These are phyloP conservation scores for Mesoclemmys tuberculata DNA, from an alignment of 2,113 vertebrate species.

Conservation along the genomic window DNA sequence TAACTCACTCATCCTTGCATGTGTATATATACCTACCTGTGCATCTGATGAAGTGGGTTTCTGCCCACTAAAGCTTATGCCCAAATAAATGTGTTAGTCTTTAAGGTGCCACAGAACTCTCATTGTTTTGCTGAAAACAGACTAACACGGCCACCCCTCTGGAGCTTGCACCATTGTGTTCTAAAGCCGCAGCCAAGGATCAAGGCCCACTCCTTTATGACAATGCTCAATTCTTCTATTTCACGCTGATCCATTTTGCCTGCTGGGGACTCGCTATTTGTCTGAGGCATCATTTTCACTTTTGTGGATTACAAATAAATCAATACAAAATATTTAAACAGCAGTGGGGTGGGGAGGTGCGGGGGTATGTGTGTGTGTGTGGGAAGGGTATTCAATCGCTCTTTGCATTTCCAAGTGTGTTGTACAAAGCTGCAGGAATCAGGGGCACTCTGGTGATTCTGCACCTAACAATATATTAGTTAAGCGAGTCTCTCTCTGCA, in stretches of 20 bases:
- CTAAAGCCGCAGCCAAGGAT: background rate
- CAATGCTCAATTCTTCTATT: background rate
- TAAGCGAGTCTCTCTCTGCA: constrained; percentile 46
- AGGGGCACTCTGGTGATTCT: constrained; percentile 42
- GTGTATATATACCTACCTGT: too few relatives aligned
- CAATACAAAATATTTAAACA: constrained; percentile 17
- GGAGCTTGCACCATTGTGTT: background rate
- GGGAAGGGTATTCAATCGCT: background rate
- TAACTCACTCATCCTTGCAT: too few relatives aligned
- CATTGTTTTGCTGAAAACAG: too few relatives aligned
- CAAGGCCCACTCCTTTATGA: background rate
- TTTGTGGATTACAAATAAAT: constrained; percentile 22
- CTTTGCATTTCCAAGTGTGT: background rate
- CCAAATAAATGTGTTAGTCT: too few relatives aligned
- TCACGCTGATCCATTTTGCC: background rate
- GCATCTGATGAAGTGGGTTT: too few relatives aligned
- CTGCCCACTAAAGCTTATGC: too few relatives aligned
- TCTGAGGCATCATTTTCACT: background rate
- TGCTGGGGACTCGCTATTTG: background rate
- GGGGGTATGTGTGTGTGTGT: too few relatives aligned
- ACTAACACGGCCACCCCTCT: too few relatives aligned
- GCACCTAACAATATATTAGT: constrained; percentile 49
- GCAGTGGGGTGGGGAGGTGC: background rate
- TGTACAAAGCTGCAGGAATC: constrained; percentile 21
- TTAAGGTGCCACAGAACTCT: too few relatives aligned